Evolutionary conservation across 2,888 invertebrate genomes (phyloP), one percentile per base, ranked within the genome.

Genomic region (Lasioglossum leucozonium): DNA sequence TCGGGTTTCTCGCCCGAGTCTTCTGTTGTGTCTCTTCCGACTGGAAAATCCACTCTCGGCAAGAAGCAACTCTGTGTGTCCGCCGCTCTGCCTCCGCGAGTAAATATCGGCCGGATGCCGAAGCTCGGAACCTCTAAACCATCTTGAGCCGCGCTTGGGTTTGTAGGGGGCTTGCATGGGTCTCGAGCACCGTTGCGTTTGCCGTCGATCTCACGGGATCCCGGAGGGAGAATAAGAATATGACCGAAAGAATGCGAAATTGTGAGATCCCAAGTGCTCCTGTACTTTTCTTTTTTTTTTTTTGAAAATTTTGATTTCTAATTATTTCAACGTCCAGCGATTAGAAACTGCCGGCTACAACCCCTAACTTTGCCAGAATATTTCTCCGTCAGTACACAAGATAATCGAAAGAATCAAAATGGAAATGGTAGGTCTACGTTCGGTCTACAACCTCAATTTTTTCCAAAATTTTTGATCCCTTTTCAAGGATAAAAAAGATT

Each of bases 41-140:
- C 42, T 44, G 72, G 75, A 73, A 80, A 77, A 75, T 81, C 44
- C 74, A 30, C 74, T 75, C 62, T 44, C 42, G 71, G 78, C 62
- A 65, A 72, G 74, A 79, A 81, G 62, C 47, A 71, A 83, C 77
- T 72, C 73, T 74, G 73, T 72, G 55, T 69, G 76, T 58, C 74
- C 71, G 72, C 74, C 71, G 72, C n/a, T n/a, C 65, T 51, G 72
- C 65, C 75, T 30, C 18, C 30, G 62, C 62, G 51, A 78, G 81
- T 74, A 84, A 84, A 84, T 74, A 80, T 73, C 65, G 72, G 26
- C 47, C 72, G 67, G n/a, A 62, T 47, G 51, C 69, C 37, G 40
- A 10, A 72, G 18, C 40, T 30, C 69, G 26, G 42, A 26, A 40
- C 16, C 62, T 62, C 62, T 11, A 30, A 62, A n/a, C 71, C 26